A percentile compares a stretch with the other conserved stretches of the same genome.
Conservation (phyloP, 2,888 invertebrate genomes). For the Apamea anceps region DNA sequence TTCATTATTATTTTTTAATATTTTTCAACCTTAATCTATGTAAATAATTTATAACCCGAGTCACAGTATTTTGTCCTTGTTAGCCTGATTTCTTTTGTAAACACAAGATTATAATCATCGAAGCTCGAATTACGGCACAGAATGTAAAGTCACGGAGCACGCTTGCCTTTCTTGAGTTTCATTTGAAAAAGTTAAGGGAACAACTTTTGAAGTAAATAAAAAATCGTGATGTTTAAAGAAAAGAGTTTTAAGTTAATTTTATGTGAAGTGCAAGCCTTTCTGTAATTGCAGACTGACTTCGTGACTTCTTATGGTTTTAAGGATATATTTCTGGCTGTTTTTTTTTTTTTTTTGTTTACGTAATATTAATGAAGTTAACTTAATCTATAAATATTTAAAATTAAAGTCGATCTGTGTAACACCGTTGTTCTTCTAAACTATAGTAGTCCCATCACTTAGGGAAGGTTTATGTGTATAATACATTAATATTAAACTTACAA, state of each 20-base stretch:
- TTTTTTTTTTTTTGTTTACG: neutral
- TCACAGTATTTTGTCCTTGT: slow-evolving; percentile 43
- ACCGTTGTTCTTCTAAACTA: neutral
- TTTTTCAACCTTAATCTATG: neutral
- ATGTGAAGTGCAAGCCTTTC: slow-evolving; percentile 2
- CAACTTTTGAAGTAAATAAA: slow-evolving; percentile 34
- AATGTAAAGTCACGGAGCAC: slow-evolving; percentile 59
- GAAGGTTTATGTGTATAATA: no score
- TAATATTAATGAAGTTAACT: neutral
- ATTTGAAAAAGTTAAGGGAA: slow-evolving; percentile 21
- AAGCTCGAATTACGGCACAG: slow-evolving; percentile 51
- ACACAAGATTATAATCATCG: slow-evolving; percentile 58
- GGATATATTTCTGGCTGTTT: neutral
- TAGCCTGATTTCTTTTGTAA: slow-evolving; percentile 54
- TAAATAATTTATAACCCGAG: slow-evolving; percentile 34
- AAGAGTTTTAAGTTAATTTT: slow-evolving; percentile 28
- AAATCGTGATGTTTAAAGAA: slow-evolving; percentile 24
- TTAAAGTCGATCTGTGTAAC: neutral
- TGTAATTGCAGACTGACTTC: slow-evolving; percentile 3
- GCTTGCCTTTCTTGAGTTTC: slow-evolving; percentile 29
- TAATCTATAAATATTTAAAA: neutral
- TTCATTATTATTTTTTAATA: slow-evolving; percentile 19
- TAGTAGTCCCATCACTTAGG: neutral
- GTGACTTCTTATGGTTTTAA: neutral
- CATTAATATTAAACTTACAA: no score